A percentile compares a stretch with the other conserved stretches of the same genome.
These are phyloP conservation scores for Rhipidura dahli DNA, from an alignment of 2,113 vertebrate genomes.

Conservation along the genomic window DNA sequence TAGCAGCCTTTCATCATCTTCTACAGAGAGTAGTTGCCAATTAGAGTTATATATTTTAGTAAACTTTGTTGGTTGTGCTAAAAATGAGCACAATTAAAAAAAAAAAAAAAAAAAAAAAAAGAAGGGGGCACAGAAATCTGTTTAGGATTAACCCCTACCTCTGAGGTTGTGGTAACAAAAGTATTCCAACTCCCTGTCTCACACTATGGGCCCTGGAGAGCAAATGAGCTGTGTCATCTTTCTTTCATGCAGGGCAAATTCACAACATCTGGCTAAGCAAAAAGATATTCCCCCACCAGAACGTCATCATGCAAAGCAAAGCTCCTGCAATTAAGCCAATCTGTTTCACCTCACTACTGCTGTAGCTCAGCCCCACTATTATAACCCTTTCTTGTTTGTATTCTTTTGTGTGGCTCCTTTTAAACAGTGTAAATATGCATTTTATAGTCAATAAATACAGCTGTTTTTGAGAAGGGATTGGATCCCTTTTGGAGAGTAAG, in stretches of 20 bases:
- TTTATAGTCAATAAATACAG: neutral
- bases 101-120: neutral
- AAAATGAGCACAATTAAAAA: neutral
- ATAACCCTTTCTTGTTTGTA: neutral
- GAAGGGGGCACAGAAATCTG: neutral
- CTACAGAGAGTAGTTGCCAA: neutral
- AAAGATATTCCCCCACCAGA: conserved; percentile 18
- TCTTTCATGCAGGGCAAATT: neutral
- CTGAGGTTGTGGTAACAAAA: neutral
- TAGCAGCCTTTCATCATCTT: neutral
- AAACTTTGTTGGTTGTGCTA: neutral
- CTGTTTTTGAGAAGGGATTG: neutral
- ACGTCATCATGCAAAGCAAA: conserved; percentile 20
- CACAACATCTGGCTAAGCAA: conserved; percentile 36
- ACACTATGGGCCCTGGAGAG: neutral
- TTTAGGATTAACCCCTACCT: neutral
- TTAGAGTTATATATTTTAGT: neutral
- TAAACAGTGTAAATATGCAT: neutral
- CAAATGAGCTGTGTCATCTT: conserved; percentile 4
- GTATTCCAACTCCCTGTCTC: neutral
- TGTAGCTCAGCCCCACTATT: neutral
- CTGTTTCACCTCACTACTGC: neutral
- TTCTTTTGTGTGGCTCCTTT: neutral
- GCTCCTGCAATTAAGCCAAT: conserved; percentile 14
- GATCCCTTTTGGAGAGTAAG: neutral